Evolutionary conservation across 2,888 invertebrate genomes (phyloP).

Genomic region (Anthophora plumipes): DNA sequence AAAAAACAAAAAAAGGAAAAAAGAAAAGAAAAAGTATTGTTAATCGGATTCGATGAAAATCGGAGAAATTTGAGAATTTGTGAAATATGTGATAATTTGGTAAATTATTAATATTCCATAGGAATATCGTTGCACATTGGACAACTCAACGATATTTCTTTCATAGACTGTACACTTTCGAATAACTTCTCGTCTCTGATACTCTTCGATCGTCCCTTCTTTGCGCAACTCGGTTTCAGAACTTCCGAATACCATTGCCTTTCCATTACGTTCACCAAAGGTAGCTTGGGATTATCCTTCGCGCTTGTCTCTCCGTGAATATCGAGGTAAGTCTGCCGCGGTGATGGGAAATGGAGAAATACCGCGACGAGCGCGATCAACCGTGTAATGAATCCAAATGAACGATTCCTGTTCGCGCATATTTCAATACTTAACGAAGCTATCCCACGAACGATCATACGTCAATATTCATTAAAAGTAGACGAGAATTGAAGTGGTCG

Average conservation of each 20-base stretch:
- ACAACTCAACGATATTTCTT: too few relatives aligned
- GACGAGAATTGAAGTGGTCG: not conserved
- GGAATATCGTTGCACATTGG: too few relatives aligned
- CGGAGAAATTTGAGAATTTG: too few relatives aligned
- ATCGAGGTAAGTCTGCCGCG: too few relatives aligned
- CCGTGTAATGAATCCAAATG: not conserved
- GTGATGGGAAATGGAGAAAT: too few relatives aligned
- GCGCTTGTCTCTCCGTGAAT: too few relatives aligned
- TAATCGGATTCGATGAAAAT: not conserved
- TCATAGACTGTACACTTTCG: not conserved
- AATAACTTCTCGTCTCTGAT: constrained; percentile 12
- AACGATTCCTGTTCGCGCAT: not conserved
- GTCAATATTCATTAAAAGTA: not conserved
- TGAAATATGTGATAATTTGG: too few relatives aligned
- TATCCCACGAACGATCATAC: too few relatives aligned
- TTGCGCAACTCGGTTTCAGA: not conserved
- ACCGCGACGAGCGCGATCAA: not conserved
- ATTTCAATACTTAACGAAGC: not conserved
- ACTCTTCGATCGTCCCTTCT: not conserved
- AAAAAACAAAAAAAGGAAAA: not conserved
- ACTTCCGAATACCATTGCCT: constrained; percentile 24
- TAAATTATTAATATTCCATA: too few relatives aligned
- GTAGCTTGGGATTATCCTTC: too few relatives aligned
- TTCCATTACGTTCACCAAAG: constrained; percentile 22
- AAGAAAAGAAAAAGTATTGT: not conserved